Evolutionary conservation across 2,113 vertebrate species (phyloP).

Genomic region (Percopsis transmontana): DNA sequence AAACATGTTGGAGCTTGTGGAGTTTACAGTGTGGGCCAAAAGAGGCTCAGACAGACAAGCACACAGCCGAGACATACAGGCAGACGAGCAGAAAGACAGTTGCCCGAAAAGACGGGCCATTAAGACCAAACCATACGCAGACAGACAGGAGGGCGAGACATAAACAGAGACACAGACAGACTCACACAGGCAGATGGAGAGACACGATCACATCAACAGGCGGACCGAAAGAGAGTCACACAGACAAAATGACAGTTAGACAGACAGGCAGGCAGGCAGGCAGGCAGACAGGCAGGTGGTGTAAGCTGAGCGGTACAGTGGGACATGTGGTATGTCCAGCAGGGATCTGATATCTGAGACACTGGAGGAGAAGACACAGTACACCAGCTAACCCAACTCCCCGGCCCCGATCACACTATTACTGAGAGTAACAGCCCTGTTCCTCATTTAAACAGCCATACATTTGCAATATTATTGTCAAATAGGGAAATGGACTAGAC

Average conservation of each 20-base stretch:
- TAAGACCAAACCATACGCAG: not conserved
- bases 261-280: conserved; percentile 9
- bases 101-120: no score
- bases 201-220: not conserved
- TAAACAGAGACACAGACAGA: not conserved
- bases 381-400: conserved; percentile 39
- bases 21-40: no score
- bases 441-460: not conserved
- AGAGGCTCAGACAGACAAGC: no score
- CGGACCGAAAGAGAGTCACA: not conserved
- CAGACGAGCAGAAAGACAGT: not conserved
- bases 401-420: no score
- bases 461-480: not conserved
- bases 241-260: not conserved
- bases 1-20: no score
- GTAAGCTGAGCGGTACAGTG: conserved; percentile 60
- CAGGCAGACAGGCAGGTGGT: conserved; percentile 22
- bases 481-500: no score
- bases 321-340: conserved; percentile 33
- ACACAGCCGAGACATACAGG: no score
- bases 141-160: no score
- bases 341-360: conserved; percentile 73
- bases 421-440: not conserved
- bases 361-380: conserved; percentile 65
- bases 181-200: not conserved